Evolutionary conservation across 2,888 invertebrate species (phyloP).

Genomic region (Leptura quadrifasciata): DNA sequence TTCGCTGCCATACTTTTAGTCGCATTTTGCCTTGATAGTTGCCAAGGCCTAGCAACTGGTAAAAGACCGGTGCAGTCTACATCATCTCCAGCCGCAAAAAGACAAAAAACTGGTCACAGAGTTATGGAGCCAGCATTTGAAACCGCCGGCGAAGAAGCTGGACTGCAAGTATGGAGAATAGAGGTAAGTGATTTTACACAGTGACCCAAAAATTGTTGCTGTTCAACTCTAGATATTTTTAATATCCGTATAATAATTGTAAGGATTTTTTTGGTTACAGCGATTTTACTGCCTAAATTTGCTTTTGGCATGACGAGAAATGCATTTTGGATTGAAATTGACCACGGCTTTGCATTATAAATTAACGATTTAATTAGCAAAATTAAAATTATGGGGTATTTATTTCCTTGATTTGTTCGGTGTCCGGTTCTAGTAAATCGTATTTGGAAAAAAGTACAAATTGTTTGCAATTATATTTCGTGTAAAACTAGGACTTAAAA

Average conservation of each 20-base stretch:
- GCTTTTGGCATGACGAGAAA: too few relatives aligned
- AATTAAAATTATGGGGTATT: too few relatives aligned
- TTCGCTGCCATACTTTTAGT: constrained; percentile 15
- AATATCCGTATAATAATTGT: not conserved
- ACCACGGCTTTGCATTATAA: too few relatives aligned
- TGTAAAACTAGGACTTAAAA: too few relatives aligned
- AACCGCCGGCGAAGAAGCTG: constrained; percentile 81
- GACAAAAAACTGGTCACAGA: constrained; percentile 54
- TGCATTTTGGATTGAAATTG: too few relatives aligned
- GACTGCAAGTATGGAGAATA: constrained; percentile 87
- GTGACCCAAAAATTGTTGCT: not conserved
- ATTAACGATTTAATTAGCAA: too few relatives aligned
- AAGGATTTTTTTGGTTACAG: not conserved
- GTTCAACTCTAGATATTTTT: not conserved
- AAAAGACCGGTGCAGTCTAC: constrained; percentile 49
- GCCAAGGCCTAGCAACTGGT: constrained; percentile 43
- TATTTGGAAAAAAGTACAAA: too few relatives aligned
- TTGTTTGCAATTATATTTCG: too few relatives aligned
- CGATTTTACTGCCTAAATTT: too few relatives aligned
- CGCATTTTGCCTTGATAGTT: constrained; percentile 50
- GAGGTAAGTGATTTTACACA: constrained; percentile 78
- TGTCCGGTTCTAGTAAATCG: too few relatives aligned
- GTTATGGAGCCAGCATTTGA: constrained; percentile 82
- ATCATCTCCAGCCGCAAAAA: constrained; percentile 47
- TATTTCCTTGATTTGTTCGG: too few relatives aligned